These are phyloP conservation scores for Cydia strobilella DNA, from an alignment of 1,140 invertebrate genomes.

Conservation along the genomic window DNA sequence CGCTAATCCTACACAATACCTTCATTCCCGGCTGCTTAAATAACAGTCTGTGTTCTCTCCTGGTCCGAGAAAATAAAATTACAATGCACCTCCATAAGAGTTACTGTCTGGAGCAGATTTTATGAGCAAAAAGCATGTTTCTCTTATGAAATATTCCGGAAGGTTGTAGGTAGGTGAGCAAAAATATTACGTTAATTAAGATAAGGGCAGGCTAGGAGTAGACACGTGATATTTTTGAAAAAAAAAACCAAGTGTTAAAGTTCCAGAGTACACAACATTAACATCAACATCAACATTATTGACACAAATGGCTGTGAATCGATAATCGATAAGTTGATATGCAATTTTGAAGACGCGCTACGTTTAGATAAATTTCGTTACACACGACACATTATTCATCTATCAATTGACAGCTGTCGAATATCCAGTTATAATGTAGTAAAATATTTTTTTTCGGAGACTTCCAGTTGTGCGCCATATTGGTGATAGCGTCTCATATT, in stretches of 20 bases:
- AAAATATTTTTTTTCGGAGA: too few relatives aligned
- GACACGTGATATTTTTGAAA: not conserved
- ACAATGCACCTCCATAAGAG: conserved; percentile 16
- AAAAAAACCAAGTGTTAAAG: not conserved
- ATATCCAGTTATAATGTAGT: too few relatives aligned
- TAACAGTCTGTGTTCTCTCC: not conserved
- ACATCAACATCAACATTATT: not conserved
- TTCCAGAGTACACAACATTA: not conserved
- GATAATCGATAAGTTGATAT: too few relatives aligned
- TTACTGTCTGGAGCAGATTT: not conserved
- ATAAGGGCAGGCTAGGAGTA: not conserved
- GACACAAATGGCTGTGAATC: too few relatives aligned
- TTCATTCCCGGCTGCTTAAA: not conserved
- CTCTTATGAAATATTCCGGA: conserved; percentile 15
- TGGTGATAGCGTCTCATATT: too few relatives aligned
- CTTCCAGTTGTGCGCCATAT: too few relatives aligned
- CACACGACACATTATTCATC: too few relatives aligned
- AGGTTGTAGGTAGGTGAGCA: not conserved
- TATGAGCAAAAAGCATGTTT: conserved; percentile 16
- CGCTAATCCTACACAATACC: conserved; percentile 18
- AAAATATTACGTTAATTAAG: conserved; percentile 2
- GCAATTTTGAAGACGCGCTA: too few relatives aligned
- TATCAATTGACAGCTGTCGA: too few relatives aligned
- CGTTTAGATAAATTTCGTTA: too few relatives aligned
- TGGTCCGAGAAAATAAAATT: conserved; percentile 18